Conservation (phyloP, 2,888 invertebrate genomes). For the Drosophila vallismaia region DNA sequence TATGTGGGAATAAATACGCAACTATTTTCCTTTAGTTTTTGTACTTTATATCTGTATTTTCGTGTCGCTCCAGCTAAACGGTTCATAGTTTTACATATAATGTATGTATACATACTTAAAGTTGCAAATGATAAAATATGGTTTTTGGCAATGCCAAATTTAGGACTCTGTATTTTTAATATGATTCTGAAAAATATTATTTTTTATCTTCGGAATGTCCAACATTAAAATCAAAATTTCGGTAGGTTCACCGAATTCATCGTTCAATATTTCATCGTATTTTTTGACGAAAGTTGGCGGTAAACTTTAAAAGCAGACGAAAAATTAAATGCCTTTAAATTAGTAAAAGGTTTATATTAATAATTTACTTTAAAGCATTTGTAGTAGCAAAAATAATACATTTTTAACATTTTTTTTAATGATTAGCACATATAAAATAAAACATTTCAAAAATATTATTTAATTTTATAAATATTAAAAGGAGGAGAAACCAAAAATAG, state of each 20-base stretch:
- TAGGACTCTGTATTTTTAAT: not conserved
- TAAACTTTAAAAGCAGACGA: no score
- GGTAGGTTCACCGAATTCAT: no score
- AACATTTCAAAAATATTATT: not conserved
- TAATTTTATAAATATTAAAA: conserved; percentile 30
- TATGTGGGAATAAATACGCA: conserved; percentile 36
- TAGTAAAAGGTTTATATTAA: no score
- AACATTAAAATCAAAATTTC: not conserved
- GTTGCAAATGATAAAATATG: not conserved
- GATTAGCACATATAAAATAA: no score
- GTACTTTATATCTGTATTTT: conserved; percentile 53
- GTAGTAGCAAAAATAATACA: no score
- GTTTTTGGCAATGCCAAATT: not conserved
- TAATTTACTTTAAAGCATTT: no score
- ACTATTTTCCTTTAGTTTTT: conserved; percentile 16
- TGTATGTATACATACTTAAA: not conserved
- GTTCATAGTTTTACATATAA: conserved; percentile 29
- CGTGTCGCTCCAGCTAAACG: conserved; percentile 58
- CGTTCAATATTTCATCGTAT: no score
- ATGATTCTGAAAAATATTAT: no score
- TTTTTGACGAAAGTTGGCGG: no score
- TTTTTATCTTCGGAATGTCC: not conserved
- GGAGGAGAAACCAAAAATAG: conserved; percentile 85
- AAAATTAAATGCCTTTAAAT: no score
- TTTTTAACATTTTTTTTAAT: no score